These are phyloP conservation scores for Pollenia labialis DNA, from an alignment of 2,888 invertebrate species.

Conservation along the genomic window DNA sequence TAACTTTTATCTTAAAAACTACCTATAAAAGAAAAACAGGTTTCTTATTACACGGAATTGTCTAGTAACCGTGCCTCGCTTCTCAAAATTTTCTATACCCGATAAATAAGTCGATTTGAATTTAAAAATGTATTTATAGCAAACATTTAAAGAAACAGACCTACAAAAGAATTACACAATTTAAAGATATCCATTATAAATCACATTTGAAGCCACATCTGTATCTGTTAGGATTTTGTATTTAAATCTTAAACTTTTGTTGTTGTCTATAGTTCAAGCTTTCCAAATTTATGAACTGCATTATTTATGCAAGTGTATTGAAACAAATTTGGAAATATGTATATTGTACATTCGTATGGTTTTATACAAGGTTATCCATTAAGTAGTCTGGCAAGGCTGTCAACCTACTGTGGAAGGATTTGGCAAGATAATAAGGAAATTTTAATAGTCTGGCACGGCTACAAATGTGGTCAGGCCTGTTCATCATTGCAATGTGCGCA, in stretches of 20 bases:
- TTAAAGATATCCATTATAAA: conserved; percentile 44
- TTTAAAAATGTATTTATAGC: neutral
- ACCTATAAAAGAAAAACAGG: no score
- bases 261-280: conserved; percentile 52
- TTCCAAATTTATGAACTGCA: conserved; percentile 43
- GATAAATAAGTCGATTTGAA: no score
- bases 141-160: neutral
- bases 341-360: neutral
- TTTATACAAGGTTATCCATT: neutral
- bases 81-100: no score
- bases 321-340: neutral
- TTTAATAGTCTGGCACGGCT: no score
- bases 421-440: no score
- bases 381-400: no score
- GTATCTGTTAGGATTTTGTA: conserved; percentile 34
- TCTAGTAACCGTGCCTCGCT: no score
- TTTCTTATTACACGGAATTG: no score
- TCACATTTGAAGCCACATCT: conserved; percentile 55
- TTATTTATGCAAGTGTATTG: conserved; percentile 28
- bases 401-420: no score
- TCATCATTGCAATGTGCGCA: no score
- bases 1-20: no score
- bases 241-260: conserved; percentile 56
- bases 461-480: no score
- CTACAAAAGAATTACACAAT: neutral